Base-by-base conservation (phyloP, 2,113 vertebrate genomes). In the Mohoua ochrocephala region DNA sequence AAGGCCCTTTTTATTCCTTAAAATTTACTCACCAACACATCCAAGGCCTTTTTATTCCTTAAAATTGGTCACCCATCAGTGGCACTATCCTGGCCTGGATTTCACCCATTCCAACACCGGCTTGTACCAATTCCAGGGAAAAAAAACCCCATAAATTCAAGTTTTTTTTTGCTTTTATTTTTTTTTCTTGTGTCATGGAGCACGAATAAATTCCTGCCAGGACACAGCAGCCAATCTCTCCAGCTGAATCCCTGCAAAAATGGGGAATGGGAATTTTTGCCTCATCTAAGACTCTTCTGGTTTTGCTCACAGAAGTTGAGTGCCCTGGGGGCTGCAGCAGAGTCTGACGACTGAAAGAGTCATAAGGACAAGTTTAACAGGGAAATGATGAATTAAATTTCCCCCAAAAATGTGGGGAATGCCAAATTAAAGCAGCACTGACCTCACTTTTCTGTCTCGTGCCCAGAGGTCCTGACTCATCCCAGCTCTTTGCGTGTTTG, bases 21-120 rank as follows among this genome's bases (percentile, higher is more conserved):
- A 30, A 45, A 45, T 28, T 9, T 0, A 0, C 0, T 21, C 71
- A 37, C 7, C 12, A 23, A 35, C 5, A 2, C 7, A 9, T 11
- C 10, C 33, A 5, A 27, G 17, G 27, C 8, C 2, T n/a, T 59
- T 49, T 41, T n/a, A 28, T 35, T 31, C 15, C 37, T 30, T 18
- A 21, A 47, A n/a, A n/a, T n/a, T 23, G 4, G 12, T 44, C 67
- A 17, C 41, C 37, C 28, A 3, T 12, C 35, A 22, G 20, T 5
- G 65, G 20, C 37, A n/a, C 20, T 4, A 5, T 20, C 37, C 26
- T 35, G 37, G 18, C 13, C 20, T 15, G 35, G 20, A 30, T 70
- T 52, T 60, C 31, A 42, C 10, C 65, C 15, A 20, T 83, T 52
- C 50, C 23, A 15, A 2, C 3, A 12, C 6, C 0, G 0, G 2